Percentiles rank a stretch among this genome's conserved stretches.
phyloP scores from a whole-genome alignment of 2,113 vertebrate species.

The Pollachius pollachius region DNA sequence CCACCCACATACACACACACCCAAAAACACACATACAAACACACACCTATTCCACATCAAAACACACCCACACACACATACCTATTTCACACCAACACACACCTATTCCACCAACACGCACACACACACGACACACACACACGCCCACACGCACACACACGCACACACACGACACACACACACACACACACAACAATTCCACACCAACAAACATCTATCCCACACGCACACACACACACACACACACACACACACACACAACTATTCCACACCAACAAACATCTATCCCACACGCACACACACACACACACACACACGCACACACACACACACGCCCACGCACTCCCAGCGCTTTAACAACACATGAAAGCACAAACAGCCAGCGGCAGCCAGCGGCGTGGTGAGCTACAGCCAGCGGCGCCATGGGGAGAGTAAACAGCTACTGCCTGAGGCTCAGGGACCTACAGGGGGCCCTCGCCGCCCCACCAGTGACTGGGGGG shows the following conservation, averaged over 20 bases:
- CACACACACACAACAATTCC: too few species aligned
- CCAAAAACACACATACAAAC: neutral
- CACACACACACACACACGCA: too few species aligned
- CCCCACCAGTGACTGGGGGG: neutral
- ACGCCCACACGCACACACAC: too few species aligned
- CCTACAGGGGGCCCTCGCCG: constrained; percentile 27
- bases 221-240: constrained; percentile 22
- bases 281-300: too few species aligned
- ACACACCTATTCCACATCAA: too few species aligned
- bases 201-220: constrained; percentile 7
- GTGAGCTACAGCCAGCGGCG: constrained; percentile 46
- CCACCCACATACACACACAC: neutral
- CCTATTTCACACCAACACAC: too few species aligned
- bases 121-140: too few species aligned
- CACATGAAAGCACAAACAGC: neutral
- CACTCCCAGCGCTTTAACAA: neutral
- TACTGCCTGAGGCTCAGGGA: constrained; percentile 39
- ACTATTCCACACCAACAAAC: too few species aligned
- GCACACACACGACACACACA: too few species aligned
- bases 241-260: neutral
- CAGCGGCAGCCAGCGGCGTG: constrained; percentile 41
- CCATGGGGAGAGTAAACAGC: constrained; percentile 45
- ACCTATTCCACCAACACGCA: too few species aligned
- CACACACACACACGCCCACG: too few species aligned
- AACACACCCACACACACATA: neutral